Evolutionary conservation across 1,140 invertebrate species (phyloP).

Genomic region (Nasonia giraulti): DNA sequence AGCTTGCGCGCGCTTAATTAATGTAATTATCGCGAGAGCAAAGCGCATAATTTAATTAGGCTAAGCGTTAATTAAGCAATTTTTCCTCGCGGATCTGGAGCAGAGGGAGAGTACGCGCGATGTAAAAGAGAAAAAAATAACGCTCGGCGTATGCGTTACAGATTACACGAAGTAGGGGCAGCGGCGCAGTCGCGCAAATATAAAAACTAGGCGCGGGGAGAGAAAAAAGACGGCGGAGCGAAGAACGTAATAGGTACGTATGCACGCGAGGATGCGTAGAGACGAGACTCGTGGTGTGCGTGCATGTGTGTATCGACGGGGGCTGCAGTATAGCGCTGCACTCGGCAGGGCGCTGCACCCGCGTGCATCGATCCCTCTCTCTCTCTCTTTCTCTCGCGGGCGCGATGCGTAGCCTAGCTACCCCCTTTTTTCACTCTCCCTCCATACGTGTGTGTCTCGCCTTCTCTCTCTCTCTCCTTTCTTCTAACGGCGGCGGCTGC

Average conservation of each 20-base stretch:
- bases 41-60: constrained; percentile 24
- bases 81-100: constrained; percentile 13
- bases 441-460: constrained; percentile 36
- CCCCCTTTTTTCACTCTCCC: constrained; percentile 58
- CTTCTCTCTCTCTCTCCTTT: constrained; percentile 49
- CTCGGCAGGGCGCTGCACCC: constrained; percentile 71
- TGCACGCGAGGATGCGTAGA: constrained; percentile 69
- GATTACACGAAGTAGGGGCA: constrained; percentile 13
- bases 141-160: not conserved
- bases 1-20: constrained; percentile 7
- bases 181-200: constrained; percentile 1
- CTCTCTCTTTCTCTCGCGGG: not conserved
- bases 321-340: constrained; percentile 46
- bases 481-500: constrained; percentile 36
- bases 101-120: not conserved
- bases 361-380: constrained; percentile 70
- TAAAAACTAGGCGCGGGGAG: constrained; percentile 30
- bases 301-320: not conserved
- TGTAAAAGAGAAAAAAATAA: not conserved
- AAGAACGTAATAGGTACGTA: constrained; percentile 47
- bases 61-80: constrained; percentile 19
- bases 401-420: constrained; percentile 66
- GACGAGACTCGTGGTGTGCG: constrained; percentile 63
- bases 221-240: constrained; percentile 59
- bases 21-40: not conserved